Evolutionary conservation across 23 tunicate genomes (phyloP).

Genomic region (Halocynthia aurantium): DNA sequence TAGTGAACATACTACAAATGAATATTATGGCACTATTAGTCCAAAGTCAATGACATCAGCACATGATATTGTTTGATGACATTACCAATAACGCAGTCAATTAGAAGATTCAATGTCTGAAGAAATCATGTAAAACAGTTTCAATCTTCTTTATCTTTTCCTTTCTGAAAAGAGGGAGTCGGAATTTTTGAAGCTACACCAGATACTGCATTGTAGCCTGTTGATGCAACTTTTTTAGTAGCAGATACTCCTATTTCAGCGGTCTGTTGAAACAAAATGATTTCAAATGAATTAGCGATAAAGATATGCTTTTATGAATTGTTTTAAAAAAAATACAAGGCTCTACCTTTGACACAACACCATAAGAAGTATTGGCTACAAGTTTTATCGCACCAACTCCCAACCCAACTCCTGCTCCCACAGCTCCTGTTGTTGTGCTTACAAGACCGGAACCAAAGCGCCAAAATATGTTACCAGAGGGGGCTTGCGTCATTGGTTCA

Average conservation of each 20-base stretch:
- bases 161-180: constrained; percentile 42
- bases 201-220: constrained; percentile 53
- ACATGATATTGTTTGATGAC: too few relatives aligned
- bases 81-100: too few relatives aligned
- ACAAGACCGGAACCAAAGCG: constrained; percentile 75
- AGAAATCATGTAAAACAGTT: neutral
- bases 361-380: constrained; percentile 68
- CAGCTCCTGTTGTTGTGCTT: constrained; percentile 86
- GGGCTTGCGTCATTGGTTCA: neutral
- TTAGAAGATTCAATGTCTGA: too few relatives aligned
- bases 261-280: constrained; percentile 24
- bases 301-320: too few relatives aligned
- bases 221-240: constrained; percentile 62
- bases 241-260: constrained; percentile 89
- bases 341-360: constrained; percentile 84
- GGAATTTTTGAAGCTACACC: constrained; percentile 42
- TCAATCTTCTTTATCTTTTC: constrained; percentile 84
- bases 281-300: too few relatives aligned
- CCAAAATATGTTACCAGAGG: constrained; percentile 70
- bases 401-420: constrained; percentile 47
- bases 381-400: constrained; percentile 86
- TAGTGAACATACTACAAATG: too few relatives aligned
- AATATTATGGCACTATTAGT: too few relatives aligned
- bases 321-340: too few relatives aligned
- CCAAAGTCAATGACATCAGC: too few relatives aligned